Evolutionary conservation across 2,888 invertebrate genomes (phyloP), one percentile per base, ranked within the genome.

Genomic region (Euspilapteryx auroguttella): DNA sequence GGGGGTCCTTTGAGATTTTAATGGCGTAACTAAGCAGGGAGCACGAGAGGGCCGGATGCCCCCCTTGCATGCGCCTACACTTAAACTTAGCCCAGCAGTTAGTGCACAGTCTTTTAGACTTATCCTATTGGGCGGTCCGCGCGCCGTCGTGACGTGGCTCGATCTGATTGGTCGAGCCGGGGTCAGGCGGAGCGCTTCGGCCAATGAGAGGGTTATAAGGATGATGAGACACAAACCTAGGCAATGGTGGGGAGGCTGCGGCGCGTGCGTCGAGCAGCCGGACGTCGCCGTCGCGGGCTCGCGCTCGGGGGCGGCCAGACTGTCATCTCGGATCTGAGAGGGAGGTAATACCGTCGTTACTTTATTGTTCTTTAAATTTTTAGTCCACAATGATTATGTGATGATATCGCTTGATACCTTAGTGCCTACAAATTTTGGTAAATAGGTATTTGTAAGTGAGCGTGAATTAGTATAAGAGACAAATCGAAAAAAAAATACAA

Each of bases 141-240:
- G 49, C 45, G 30, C 25, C 22, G 21, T 14, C 12, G 13, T 17
- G 30, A 21, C 26, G 14, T 25, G 14, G 24, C 7, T 9, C 11
- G 11, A 17, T 11, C 17, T 14, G 29, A 11, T 14, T 24, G 24
- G 24, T 11, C 17, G 25, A 11, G 13, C 23, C 6, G 23, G 6
- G 23, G 10, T 9, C 23, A 33, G 23, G 25, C 36, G 36, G 37
- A 53, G 48, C 46, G 53, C 49, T 35, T 55, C 53, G 45, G 51
- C 55, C 47, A 43, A 44, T 32, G 54, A 54, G 39, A 66, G 45
- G 40, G 69, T 42, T 43, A 66, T 44, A 47, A 76, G 45, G 44
- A 75, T 49, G 37, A 73, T 50, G 36, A 75, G 52, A 44, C 66
- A 77, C 77, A 77, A 77, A 77, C 77, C 77, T 77, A 77, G 45